Evolutionary conservation across 2,888 invertebrate genomes (phyloP).

Genomic region (Strigamia maritima): DNA sequence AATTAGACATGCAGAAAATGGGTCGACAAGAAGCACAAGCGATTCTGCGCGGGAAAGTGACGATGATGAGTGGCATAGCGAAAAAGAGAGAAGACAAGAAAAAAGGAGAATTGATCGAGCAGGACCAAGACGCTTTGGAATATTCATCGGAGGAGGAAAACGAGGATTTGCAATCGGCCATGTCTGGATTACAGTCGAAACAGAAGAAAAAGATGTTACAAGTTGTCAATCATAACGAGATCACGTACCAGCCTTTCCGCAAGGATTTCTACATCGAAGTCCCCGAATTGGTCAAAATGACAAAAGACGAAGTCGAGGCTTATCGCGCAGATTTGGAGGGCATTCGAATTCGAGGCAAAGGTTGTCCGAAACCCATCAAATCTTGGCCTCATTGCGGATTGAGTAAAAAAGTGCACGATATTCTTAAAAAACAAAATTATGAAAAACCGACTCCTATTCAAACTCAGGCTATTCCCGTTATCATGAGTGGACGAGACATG

Average conservation of each 20-base stretch:
- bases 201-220: slow-evolving; percentile 87
- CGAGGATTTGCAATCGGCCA: slow-evolving; percentile 81
- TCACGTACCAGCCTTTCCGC: slow-evolving; percentile 83
- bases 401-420: slow-evolving; percentile 89
- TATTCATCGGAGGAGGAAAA: slow-evolving; percentile 97
- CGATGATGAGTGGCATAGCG: slow-evolving; percentile 73
- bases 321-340: slow-evolving; percentile 78
- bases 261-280: slow-evolving; percentile 98
- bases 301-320: slow-evolving; percentile 62
- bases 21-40: not conserved
- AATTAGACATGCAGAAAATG: slow-evolving; percentile 59
- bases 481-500: slow-evolving; percentile 89
- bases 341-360: slow-evolving; percentile 92
- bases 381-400: slow-evolving; percentile 99
- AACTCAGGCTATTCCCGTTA: slow-evolving; percentile 92
- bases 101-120: slow-evolving; percentile 98
- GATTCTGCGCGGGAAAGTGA: slow-evolving; percentile 56
- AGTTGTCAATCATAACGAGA: slow-evolving; percentile 83
- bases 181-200: slow-evolving; percentile 84
- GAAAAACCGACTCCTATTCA: slow-evolving; percentile 99
- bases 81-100: slow-evolving; percentile 68
- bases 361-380: slow-evolving; percentile 89
- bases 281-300: slow-evolving; percentile 90
- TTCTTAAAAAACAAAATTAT: slow-evolving; percentile 77
- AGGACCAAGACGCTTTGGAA: slow-evolving; percentile 93